phyloP scores from a whole-genome alignment of 2,888 invertebrate species.

The Athrips mouffetella region DNA sequence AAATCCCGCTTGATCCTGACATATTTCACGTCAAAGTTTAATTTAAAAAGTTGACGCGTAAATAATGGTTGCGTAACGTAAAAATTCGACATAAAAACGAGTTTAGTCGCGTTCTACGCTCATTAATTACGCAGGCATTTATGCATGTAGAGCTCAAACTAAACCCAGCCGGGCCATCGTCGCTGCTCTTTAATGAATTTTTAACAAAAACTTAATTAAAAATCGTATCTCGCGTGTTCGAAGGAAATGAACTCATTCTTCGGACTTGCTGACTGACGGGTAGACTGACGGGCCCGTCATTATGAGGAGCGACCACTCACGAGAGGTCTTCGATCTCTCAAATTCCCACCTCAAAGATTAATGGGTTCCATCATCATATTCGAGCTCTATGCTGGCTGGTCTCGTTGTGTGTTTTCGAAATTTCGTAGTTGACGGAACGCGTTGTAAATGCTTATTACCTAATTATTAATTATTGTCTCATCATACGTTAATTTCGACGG shows the following conservation, averaged over 20 bases:
- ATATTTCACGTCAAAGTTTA: constrained; percentile 34
- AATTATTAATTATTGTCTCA: constrained; percentile 62
- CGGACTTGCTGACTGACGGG: constrained; percentile 69
- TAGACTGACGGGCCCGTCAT: constrained; percentile 69
- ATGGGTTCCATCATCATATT: constrained; percentile 26
- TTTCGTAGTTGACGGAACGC: constrained; percentile 60
- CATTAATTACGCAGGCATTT: constrained; percentile 71
- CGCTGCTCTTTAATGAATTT: constrained; percentile 72
- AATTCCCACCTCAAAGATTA: constrained; percentile 27
- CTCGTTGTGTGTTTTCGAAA: constrained; percentile 59
- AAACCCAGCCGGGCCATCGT: constrained; percentile 50
- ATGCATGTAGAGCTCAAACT: constrained; percentile 49
- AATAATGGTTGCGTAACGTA: constrained; percentile 45
- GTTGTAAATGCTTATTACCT: constrained; percentile 62
- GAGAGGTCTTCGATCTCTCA: constrained; percentile 44
- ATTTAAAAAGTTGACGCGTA: constrained; percentile 48
- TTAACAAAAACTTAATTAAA: constrained; percentile 79
- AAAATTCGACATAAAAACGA: constrained; percentile 52
- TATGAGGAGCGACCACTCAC: constrained; percentile 52
- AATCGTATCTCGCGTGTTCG: constrained; percentile 75
- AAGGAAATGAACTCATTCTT: constrained; percentile 79
- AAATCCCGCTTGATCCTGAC: constrained; percentile 6
- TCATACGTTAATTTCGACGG: constrained; percentile 42
- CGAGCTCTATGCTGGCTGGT: constrained; percentile 52
- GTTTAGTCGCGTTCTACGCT: constrained; percentile 48